Percentiles rank a stretch among this genome's conserved stretches.
These are phyloP conservation scores for Dicyrtoma fusca DNA, from an alignment of 2,888 invertebrate species.

Conservation along the genomic window DNA sequence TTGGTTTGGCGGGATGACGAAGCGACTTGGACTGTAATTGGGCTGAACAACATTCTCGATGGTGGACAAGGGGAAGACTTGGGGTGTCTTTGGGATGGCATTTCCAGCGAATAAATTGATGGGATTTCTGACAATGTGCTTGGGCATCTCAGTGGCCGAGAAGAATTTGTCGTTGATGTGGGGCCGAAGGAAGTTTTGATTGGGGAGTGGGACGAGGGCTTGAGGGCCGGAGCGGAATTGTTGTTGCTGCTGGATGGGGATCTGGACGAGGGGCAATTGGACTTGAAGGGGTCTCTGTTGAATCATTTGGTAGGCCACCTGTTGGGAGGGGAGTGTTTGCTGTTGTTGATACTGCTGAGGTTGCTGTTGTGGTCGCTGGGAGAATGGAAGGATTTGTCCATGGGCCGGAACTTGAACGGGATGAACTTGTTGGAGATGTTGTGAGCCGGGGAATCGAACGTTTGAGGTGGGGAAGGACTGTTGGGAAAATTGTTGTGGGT, in stretches of 20 bases:
- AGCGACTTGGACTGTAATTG: conserved; percentile 15
- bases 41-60: conserved; percentile 28
- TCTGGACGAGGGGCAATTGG: neutral
- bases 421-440: conserved; percentile 1
- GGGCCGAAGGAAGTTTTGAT: conserved; percentile 20
- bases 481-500: conserved; percentile 9
- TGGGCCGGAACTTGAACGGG: conserved; percentile 2
- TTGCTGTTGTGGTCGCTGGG: neutral
- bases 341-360: neutral
- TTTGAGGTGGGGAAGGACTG: neutral
- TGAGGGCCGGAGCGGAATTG: conserved; percentile 14
- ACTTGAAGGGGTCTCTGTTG: neutral
- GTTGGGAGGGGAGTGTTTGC: neutral
- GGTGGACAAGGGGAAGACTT: conserved; percentile 29
- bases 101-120: conserved; percentile 20
- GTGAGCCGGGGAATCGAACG: neutral
- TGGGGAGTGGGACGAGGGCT: neutral
- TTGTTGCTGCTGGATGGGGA: conserved; percentile 1
- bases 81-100: neutral
- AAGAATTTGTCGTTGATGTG: conserved; percentile 29
- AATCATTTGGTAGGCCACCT: neutral
- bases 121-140: conserved; percentile 30
- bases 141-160: conserved; percentile 14
- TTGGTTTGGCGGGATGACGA: conserved; percentile 15
- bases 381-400: no score